A percentile compares a stretch with the other conserved stretches of the same genome.
Evolutionary conservation across 1,140 invertebrate species (phyloP).

Genomic region (Brachionus sp.): DNA sequence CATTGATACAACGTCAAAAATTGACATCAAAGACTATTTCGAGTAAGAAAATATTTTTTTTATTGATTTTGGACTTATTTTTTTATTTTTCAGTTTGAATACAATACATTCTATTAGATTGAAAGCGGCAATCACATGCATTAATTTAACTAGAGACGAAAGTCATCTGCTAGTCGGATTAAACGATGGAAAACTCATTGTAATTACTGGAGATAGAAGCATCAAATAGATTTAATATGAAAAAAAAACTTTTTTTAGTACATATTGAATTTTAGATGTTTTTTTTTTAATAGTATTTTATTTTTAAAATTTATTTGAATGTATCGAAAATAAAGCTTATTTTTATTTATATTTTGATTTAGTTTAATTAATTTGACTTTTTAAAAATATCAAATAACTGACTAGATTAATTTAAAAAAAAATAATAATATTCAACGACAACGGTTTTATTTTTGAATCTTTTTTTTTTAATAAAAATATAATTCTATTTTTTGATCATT

Average conservation of each 20-base stretch:
- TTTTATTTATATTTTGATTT: neutral
- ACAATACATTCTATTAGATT: constrained; percentile 60
- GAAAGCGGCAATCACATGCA: constrained; percentile 64
- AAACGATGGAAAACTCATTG: constrained; percentile 65
- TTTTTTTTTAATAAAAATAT: no score
- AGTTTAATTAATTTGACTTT: no score
- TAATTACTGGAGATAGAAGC: constrained; percentile 58
- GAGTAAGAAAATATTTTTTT: constrained; percentile 51
- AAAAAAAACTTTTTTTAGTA: neutral
- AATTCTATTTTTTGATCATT: no score
- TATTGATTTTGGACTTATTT: constrained; percentile 55
- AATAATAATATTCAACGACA: no score
- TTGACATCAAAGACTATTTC: constrained; percentile 60
- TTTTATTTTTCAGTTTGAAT: constrained; percentile 53
- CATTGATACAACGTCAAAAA: constrained; percentile 56
- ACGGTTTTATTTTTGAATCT: no score
- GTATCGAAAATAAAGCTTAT: neutral
- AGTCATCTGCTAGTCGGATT: constrained; percentile 66
- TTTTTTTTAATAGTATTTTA: neutral
- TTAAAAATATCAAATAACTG: no score
- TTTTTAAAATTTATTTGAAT: neutral
- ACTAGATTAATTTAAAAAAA: no score
- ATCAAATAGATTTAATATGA: neutral
- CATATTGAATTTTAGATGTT: neutral
- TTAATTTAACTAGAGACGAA: constrained; percentile 64